A percentile compares a stretch with the other conserved stretches of the same genome.
Evolutionary conservation across 2,797 vertebrate genomes (phyloP).

Genomic region (Lophotriccus pileatus): DNA sequence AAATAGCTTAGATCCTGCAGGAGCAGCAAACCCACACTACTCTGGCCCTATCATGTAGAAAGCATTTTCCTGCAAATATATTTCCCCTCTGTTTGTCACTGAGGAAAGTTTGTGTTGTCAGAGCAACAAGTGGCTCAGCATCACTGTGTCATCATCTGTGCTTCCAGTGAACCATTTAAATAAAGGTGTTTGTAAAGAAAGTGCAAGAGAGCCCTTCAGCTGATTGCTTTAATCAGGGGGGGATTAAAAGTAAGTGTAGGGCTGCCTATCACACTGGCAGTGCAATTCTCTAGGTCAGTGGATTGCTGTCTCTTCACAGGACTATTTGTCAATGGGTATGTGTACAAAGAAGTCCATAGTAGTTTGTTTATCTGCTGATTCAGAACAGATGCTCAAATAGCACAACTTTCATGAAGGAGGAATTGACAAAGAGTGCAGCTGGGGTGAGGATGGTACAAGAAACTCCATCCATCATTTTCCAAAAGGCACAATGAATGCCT

Average conservation of each 20-base stretch:
- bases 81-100: background rate
- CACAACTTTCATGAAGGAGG: constrained; percentile 10
- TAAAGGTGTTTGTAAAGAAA: background rate
- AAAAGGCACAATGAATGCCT: constrained; percentile 35
- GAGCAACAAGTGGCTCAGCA: background rate
- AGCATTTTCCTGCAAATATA: background rate
- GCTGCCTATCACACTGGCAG: background rate
- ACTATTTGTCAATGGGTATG: background rate
- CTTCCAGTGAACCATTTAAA: background rate
- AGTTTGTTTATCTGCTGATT: constrained; percentile 16
- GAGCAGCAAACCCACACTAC: background rate
- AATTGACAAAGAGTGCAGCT: constrained; percentile 44
- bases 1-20: background rate
- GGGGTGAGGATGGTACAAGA: constrained; percentile 47
- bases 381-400: constrained; percentile 18
- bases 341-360: background rate
- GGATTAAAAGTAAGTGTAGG: background rate
- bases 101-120: background rate
- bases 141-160: background rate
- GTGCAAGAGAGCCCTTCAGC: background rate
- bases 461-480: constrained; percentile 29
- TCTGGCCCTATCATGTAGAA: background rate
- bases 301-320: background rate
- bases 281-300: background rate
- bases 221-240: background rate